Percentiles rank a stretch among this genome's conserved stretches.
phyloP scores from a whole-genome alignment of 1,140 invertebrate species.

The Hyposmocoma kahamanoa region DNA sequence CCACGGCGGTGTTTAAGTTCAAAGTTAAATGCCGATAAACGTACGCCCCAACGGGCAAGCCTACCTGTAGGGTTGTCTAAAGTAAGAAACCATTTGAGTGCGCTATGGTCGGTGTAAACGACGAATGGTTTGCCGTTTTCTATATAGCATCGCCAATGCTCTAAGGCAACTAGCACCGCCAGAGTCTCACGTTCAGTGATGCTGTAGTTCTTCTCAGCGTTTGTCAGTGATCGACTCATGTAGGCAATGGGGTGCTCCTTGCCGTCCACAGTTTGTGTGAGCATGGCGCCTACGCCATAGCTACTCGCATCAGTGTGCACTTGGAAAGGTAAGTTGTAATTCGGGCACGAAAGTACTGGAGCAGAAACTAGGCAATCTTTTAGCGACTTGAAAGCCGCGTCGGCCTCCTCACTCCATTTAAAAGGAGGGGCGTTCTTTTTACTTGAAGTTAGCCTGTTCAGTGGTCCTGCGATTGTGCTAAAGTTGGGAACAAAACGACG shows the following conservation, averaged over 20 bases:
- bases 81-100: conserved; percentile 31
- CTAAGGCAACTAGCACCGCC: conserved; percentile 8
- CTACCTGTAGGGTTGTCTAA: conserved; percentile 17
- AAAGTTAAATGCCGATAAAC: conserved; percentile 22
- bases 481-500: conserved; percentile 47
- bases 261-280: conserved; percentile 14
- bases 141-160: conserved; percentile 21
- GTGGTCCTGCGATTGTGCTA: conserved; percentile 13
- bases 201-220: conserved; percentile 5
- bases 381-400: conserved; percentile 19
- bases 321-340: conserved; percentile 18
- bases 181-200: conserved; percentile 7
- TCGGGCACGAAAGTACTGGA: conserved; percentile 17
- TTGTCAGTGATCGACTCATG: conserved; percentile 19
- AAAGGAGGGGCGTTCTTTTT: conserved; percentile 23
- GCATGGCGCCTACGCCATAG: conserved; percentile 22
- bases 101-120: conserved; percentile 26
- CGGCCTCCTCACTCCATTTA: conserved; percentile 19
- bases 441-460: conserved; percentile 25
- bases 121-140: conserved; percentile 15
- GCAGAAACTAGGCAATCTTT: conserved; percentile 16
- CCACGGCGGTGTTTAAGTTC: conserved; percentile 17
- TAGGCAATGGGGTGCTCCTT: conserved; percentile 18
- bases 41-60: conserved; percentile 14
- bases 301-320: conserved; percentile 21